phyloP scores from a whole-genome alignment of 2,888 invertebrate species.

The Strigamia crassipes region DNA sequence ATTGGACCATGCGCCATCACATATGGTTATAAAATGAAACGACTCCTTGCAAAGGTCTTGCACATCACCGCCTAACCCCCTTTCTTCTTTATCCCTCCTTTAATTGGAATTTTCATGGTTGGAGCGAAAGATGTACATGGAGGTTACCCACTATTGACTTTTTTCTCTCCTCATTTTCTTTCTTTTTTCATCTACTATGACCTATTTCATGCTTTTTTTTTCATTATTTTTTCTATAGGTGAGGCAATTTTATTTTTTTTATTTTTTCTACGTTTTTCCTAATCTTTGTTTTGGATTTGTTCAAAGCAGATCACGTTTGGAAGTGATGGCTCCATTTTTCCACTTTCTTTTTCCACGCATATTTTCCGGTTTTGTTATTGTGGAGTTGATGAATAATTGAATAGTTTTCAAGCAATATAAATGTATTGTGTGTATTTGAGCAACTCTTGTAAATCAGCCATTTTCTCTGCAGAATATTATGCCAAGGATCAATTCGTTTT shows the following conservation, averaged over 20 bases:
- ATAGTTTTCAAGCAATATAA: not conserved
- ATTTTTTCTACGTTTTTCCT: not conserved
- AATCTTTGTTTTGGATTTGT: not conserved
- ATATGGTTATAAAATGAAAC: constrained; percentile 17
- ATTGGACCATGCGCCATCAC: not conserved
- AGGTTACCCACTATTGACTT: constrained; percentile 19
- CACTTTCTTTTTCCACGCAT: not conserved
- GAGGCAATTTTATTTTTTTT: not conserved
- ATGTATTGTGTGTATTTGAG: not conserved
- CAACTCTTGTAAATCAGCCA: not conserved
- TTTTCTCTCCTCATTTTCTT: not conserved
- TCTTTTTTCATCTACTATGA: not conserved
- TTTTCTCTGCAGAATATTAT: not conserved
- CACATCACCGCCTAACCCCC: not conserved
- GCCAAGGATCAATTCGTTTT: constrained; percentile 8
- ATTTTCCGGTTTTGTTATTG: not conserved
- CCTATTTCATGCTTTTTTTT: not conserved
- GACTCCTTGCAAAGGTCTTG: not conserved
- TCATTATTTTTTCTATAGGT: not conserved
- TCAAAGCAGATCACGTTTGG: not conserved
- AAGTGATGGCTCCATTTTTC: not conserved
- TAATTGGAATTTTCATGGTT: constrained; percentile 14
- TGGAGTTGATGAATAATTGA: not conserved
- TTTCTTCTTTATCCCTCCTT: not conserved
- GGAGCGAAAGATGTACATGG: not conserved